phyloP scores from a whole-genome alignment of 1,140 invertebrate species.

The Mylabris phalerata region DNA sequence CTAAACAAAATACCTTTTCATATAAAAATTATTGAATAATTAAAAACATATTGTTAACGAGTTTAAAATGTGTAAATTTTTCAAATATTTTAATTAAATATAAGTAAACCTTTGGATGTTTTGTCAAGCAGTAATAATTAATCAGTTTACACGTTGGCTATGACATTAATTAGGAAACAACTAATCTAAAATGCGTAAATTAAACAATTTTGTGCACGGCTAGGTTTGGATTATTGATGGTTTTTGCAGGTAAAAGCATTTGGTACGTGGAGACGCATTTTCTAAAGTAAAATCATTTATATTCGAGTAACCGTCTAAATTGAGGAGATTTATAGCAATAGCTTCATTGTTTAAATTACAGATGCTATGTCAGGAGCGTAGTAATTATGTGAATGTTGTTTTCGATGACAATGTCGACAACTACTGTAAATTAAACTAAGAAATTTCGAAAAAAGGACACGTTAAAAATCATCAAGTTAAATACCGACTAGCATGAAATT shows the following conservation, averaged over 20 bases:
- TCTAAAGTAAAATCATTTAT: constrained; percentile 14
- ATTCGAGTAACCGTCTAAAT: constrained; percentile 16
- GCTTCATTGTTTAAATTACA: constrained; percentile 16
- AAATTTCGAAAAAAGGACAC: constrained; percentile 4
- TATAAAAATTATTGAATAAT: neutral
- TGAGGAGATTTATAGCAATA: constrained; percentile 14
- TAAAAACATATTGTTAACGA: neutral
- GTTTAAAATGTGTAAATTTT: neutral
- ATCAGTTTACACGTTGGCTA: neutral
- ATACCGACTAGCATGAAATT: too few species aligned
- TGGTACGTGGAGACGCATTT: constrained; percentile 15
- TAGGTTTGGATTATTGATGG: too few species aligned
- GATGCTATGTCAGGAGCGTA: constrained; percentile 16
- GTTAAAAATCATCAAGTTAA: too few species aligned
- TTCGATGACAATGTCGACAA: constrained; percentile 9
- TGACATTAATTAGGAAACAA: constrained; percentile 12
- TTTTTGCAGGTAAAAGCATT: too few species aligned
- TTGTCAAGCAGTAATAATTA: constrained; percentile 9
- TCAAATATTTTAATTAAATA: neutral
- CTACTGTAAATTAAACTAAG: constrained; percentile 9
- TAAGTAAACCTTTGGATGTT: neutral
- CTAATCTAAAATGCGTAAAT: neutral
- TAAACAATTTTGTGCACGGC: too few species aligned
- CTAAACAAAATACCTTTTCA: neutral
- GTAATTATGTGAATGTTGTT: constrained; percentile 14